phyloP scores from a whole-genome alignment of 1,140 invertebrate genomes.

The Zaprionus kolodkinae region DNA sequence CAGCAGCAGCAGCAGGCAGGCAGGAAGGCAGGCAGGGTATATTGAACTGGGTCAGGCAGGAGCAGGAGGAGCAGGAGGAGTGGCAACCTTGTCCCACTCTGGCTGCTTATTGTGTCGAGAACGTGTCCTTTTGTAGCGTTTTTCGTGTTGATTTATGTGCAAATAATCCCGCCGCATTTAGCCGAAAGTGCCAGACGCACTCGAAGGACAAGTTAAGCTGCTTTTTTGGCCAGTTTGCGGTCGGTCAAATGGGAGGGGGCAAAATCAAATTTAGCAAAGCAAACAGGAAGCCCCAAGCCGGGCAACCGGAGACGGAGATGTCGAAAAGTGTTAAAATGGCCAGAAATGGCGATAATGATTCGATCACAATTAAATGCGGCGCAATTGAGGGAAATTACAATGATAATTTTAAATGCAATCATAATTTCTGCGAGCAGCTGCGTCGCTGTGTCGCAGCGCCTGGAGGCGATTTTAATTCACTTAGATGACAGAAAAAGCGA shows the following conservation, averaged over 20 bases:
- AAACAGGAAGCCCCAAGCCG: constrained; percentile 22
- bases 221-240: constrained; percentile 23
- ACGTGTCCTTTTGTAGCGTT: constrained; percentile 64
- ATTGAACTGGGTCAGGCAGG: not conserved
- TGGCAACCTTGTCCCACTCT: not conserved
- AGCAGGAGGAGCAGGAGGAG: not conserved
- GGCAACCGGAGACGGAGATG: not conserved
- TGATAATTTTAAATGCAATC: constrained; percentile 66
- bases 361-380: constrained; percentile 26
- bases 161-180: constrained; percentile 74
- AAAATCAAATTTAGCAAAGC: constrained; percentile 40
- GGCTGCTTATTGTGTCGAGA: constrained; percentile 9
- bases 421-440: constrained; percentile 49
- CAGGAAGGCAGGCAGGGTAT: not conserved
- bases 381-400: constrained; percentile 27
- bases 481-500: constrained; percentile 48
- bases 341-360: constrained; percentile 9
- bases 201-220: constrained; percentile 33
- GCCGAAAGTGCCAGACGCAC: constrained; percentile 54
- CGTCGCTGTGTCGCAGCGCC: constrained; percentile 41
- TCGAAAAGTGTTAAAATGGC: constrained; percentile 36
- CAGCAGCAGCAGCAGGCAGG: not conserved
- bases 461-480: constrained; percentile 72
- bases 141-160: constrained; percentile 79
- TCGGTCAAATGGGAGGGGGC: not conserved